Evolutionary conservation across 2,797 vertebrate species (phyloP).

Genomic region (Enteromius fasciolatus): DNA sequence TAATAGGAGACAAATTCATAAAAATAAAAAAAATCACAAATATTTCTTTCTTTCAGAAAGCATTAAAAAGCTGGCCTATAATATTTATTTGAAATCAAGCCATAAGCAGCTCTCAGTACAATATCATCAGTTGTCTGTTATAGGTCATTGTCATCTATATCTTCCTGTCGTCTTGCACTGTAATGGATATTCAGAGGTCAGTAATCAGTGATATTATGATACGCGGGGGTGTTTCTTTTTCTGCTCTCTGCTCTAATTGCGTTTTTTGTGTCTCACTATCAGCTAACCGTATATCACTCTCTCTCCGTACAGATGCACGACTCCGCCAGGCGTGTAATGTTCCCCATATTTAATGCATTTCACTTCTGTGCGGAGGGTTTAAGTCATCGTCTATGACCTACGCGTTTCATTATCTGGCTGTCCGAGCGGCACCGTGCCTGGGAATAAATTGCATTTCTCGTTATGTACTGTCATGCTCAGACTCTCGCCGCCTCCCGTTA

Average conservation of each 20-base stretch:
- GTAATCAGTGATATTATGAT: constrained; percentile 78
- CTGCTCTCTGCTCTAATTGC: constrained; percentile 74
- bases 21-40: not conserved
- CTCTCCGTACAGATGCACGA: constrained; percentile 81
- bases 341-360: constrained; percentile 96
- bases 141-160: constrained; percentile 53
- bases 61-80: not conserved
- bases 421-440: constrained; percentile 91
- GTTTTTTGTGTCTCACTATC: constrained; percentile 71
- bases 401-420: constrained; percentile 98
- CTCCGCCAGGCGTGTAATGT: constrained; percentile 89
- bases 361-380: constrained; percentile 91
- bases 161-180: constrained; percentile 36
- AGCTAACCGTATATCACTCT: constrained; percentile 70
- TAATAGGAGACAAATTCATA: not conserved
- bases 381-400: constrained; percentile 98
- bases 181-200: constrained; percentile 79
- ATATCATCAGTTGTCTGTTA: constrained; percentile 47
- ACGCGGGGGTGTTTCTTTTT: constrained; percentile 67
- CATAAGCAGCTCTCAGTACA: constrained; percentile 44
- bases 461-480: constrained; percentile 86
- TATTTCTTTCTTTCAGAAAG: not conserved
- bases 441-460: constrained; percentile 98
- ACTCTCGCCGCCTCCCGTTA: constrained; percentile 64
- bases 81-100: constrained; percentile 37